Evolutionary conservation across 2,797 vertebrate species (phyloP), one percentile per base, ranked within the genome.

Genomic region (Myripristis murdjan): DNA sequence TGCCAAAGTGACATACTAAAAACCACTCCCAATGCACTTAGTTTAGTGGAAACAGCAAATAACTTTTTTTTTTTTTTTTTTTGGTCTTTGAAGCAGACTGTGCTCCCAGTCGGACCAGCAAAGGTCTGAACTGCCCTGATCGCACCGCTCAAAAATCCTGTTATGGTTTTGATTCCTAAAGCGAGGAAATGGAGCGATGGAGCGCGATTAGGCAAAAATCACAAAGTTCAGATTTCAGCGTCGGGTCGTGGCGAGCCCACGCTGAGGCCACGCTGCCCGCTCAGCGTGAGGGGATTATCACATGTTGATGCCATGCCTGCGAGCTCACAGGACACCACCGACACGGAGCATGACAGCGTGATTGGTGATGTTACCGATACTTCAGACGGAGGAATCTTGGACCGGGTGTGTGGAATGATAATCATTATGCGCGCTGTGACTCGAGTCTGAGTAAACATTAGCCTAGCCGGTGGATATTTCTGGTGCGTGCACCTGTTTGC

Each of bases 401-500:
- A 80, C 63, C 9, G 81, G 66, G n/a, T n/a, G 59, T 58, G 73
- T 69, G 82, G 88, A 91, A 86, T 81, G 86, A 81, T 92, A 84
- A 91, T 87, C 74, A 79, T 91, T 85, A 74, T 33, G 85, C 70
- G 79, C 26, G 77, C 70, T 68, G 78, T 73, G 79, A 73, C 72
- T 87, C 88, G n/a, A 72, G 23, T 64, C 57, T 69, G 67, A 7
- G 79, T 84, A 84, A 90, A 91, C 86, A 85, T 88, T 87, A 87
- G 81, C 90, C 80, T 90, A 83, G 85, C 78, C 52, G 62, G 35
- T 83, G 75, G 83, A 83, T 85, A 78, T 89, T 86, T 87, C 84
- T 84, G 86, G 67, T 70, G 23, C 1, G 62, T 80, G 82, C 93
- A 94, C 93, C 92, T 94, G 92, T 89, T 92, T 88, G 92, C 92